Evolutionary conservation across 2,113 vertebrate genomes (phyloP).

Genomic region (Aegithalos caudatus): DNA sequence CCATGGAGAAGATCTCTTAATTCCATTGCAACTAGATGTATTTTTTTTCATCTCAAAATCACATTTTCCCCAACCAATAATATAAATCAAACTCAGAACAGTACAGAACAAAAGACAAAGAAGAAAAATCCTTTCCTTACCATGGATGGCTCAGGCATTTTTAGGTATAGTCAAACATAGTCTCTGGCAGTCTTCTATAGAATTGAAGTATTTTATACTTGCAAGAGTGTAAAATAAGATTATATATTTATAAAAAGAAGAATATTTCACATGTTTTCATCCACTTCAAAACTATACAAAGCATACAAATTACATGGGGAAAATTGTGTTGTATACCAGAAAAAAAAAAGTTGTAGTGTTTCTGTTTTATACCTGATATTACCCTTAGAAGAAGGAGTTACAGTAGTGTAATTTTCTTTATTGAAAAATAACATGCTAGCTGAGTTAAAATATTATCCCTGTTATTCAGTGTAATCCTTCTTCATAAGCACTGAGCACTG

Average conservation of each 20-base stretch:
- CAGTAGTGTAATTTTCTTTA: background rate
- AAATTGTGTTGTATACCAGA: background rate
- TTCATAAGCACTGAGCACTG: background rate
- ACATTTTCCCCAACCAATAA: background rate
- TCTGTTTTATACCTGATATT: background rate
- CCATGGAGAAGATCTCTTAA: background rate
- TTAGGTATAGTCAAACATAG: background rate
- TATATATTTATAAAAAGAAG: background rate
- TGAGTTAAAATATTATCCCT: conserved; percentile 15
- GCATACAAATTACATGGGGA: background rate
- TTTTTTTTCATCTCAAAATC: background rate
- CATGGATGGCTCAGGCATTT: background rate
- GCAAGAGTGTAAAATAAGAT: background rate
- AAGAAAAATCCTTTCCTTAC: background rate
- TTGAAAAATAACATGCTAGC: conserved; percentile 7
- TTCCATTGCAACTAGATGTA: background rate
- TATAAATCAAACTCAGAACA: background rate
- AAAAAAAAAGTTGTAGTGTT: background rate
- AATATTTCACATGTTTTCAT: background rate
- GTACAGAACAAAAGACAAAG: background rate
- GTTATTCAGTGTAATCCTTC: background rate
- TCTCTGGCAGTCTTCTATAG: background rate
- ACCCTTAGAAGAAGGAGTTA: background rate
- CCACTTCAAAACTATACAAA: background rate
- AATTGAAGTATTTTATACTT: background rate